Evolutionary conservation across 2,888 invertebrate species (phyloP), one percentile per base, ranked within the genome.

Genomic region (Ennomos quercinarius): DNA sequence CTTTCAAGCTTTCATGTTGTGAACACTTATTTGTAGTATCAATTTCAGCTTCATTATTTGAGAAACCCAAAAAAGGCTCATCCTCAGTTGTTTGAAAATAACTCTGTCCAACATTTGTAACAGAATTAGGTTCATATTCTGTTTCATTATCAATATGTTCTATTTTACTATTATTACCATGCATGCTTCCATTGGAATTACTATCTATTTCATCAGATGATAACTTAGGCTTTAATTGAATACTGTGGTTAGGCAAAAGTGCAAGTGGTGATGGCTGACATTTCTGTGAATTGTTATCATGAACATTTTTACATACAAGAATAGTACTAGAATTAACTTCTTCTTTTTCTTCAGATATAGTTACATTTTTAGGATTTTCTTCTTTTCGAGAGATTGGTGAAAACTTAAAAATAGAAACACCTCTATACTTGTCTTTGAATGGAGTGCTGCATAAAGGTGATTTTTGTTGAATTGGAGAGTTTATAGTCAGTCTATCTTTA

Each of bases 401-500:
- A 64, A 89, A 86, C 58, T 84, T 86, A 65, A 78, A 90, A 66
- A 91, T 90, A 41, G 91, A 90, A 63, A 84, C 80, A 9, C 84
- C 83, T 69, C 88, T 83, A 64, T 84, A 83, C 71, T 89, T 91
- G 45, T 81, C 76, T 73, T 77, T 81, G 53, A 86, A 87, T 55
- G 91, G 91, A 39, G 91, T 91, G 71, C 91, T 91, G 65, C 87
- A 86, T 35, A 87, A 68, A 38, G 89, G 89, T 1, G 89, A 88
- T 49, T 72, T 78, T 60, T 75, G 74, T 44, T 72, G 45, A 8
- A 73, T 57, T 39, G 82, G 77, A 39, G 80, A 77, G 70, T 75
- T 79, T 44, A 63, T 76, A 34, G 77, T 78, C 50, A 81, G 60
- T 72, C 77, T 79, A 64, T 76, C 73, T 56, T 67, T 76, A 42